phyloP scores from a whole-genome alignment of 2,888 invertebrate species.

The Nomada fabriciana region DNA sequence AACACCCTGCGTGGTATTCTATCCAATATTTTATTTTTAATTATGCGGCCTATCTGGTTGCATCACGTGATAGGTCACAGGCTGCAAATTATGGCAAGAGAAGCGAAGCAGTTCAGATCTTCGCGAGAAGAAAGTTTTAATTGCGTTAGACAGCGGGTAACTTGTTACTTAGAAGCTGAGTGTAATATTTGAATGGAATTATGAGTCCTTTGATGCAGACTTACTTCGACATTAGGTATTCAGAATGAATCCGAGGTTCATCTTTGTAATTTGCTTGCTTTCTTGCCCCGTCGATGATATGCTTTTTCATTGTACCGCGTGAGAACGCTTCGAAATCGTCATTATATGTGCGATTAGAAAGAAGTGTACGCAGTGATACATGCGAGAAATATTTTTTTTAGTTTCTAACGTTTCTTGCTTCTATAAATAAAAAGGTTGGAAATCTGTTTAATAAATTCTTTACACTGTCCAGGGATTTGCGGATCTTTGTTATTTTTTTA shows the following conservation, averaged over 20 bases:
- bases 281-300: slow-evolving; percentile 22
- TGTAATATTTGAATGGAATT: slow-evolving; percentile 78
- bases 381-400: too few relatives aligned
- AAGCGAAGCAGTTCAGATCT: slow-evolving; percentile 55
- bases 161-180: slow-evolving; percentile 77
- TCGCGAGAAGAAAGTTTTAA: slow-evolving; percentile 68
- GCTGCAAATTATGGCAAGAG: slow-evolving; percentile 41
- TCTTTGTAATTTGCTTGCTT: slow-evolving; percentile 19
- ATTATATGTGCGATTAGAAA: not conserved
- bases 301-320: slow-evolving; percentile 43
- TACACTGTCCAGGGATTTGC: too few relatives aligned
- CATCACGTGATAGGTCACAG: slow-evolving; percentile 31
- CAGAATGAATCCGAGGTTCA: slow-evolving; percentile 44
- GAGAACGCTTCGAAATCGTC: not conserved
- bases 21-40: slow-evolving; percentile 38
- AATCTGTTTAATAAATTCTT: too few relatives aligned
- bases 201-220: slow-evolving; percentile 73
- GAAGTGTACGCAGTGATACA: not conserved
- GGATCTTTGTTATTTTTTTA: too few relatives aligned
- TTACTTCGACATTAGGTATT: slow-evolving; percentile 41
- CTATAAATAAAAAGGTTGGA: too few relatives aligned
- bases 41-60: slow-evolving; percentile 31
- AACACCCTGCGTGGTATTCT: slow-evolving; percentile 16
- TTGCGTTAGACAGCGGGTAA: slow-evolving; percentile 74
- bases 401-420: too few relatives aligned